Conservation (phyloP, 2,888 invertebrate species). For the Eilema griseolum region DNA sequence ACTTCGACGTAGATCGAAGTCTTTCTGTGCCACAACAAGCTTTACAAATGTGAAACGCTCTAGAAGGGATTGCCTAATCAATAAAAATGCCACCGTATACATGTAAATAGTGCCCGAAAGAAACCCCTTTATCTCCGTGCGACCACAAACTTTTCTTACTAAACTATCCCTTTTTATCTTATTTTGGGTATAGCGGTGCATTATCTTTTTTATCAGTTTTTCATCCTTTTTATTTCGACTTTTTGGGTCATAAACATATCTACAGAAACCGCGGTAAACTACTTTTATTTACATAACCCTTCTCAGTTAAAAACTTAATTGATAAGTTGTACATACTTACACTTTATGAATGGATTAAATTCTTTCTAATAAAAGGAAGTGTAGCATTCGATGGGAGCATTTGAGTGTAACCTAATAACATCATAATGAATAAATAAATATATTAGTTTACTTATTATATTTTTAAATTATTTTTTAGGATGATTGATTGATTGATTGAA, state of each 20-base stretch:
- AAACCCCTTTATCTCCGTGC: conserved; percentile 35
- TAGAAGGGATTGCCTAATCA: conserved; percentile 46
- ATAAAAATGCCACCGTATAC: conserved; percentile 53
- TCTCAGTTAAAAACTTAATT: not conserved
- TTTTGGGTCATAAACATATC: conserved; percentile 8
- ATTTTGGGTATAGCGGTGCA: conserved; percentile 15
- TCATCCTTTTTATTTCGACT: conserved; percentile 1
- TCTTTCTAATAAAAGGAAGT: too few relatives aligned
- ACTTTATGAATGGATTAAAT: too few relatives aligned
- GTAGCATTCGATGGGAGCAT: too few relatives aligned
- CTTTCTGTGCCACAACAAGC: conserved; percentile 50
- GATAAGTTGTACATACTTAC: too few relatives aligned
- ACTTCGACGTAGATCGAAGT: conserved; percentile 45
- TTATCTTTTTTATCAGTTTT: conserved; percentile 18
- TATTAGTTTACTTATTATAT: too few relatives aligned
- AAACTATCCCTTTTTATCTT: conserved; percentile 31
- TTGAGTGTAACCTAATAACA: too few relatives aligned
- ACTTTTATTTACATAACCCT: not conserved
- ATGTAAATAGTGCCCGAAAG: conserved; percentile 42
- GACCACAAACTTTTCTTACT: conserved; percentile 26
- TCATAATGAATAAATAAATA: too few relatives aligned
- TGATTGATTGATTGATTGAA: too few relatives aligned
- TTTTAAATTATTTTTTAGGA: too few relatives aligned
- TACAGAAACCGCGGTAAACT: not conserved
- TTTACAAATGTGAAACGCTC: conserved; percentile 54